Evolutionary conservation across 2,888 invertebrate species (phyloP), one percentile per base, ranked within the genome.

Genomic region (Neuroscelio doddi): DNA sequence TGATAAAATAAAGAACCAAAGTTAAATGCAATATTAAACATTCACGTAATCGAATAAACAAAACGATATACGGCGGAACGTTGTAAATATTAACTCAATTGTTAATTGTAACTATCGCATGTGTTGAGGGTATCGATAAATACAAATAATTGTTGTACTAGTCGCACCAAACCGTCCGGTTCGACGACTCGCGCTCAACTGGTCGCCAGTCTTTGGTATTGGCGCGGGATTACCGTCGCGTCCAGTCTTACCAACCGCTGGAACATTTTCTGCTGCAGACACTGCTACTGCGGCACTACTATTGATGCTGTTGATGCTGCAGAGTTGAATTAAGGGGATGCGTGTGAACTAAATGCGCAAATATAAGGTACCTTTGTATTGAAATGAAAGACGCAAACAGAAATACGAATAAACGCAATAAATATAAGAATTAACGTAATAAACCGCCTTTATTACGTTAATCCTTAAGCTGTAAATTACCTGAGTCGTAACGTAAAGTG

Each of bases 111-210:
- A 36, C 12, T 12, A 14, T 36, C 15, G 14, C 36, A 14, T 30
- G 30, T 30, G 30, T 9, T 3, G 16, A 17, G 16, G 7, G 15
- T 47, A 32, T n/a, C 15, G 21, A 10, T 12, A 1, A 24, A n/a
- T 14, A 26, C 21, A 41, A 53, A 52, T 41, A 42, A 47, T n/a
- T 29, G 1, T 16, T 15, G 9, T 30, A 42, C 58, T 26, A 4
- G 49, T 59, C 67, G 57, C 74, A 65, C 68, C 70, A 69, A 68
- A 80, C 81, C 81, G 78, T 73, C 67, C 81, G 63, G 72, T 70
- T 80, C 81, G 81, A 76, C 72, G 76, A 77, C 81, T 82, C 82
- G 82, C 82, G 82, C 81, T 82, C 81, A 81, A 82, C 82, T 82
- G 81, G 80, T 82, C 76, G 79, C 74, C 69, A 72, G 70, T 73